Conservation (phyloP, 2,113 vertebrate species). For the Phylloscopus trochiloides region DNA sequence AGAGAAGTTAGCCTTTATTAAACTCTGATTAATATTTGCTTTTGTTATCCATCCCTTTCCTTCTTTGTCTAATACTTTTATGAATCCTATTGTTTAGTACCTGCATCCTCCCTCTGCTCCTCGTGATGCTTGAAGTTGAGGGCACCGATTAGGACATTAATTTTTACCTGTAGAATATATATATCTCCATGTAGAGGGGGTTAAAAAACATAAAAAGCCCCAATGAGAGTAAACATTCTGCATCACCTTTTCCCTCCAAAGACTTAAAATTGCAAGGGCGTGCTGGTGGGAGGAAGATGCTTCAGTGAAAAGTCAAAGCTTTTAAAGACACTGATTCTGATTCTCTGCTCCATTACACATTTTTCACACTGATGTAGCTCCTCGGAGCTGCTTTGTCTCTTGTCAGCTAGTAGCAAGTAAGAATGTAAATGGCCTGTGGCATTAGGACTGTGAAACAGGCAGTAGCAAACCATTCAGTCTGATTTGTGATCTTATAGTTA, state of each 20-base stretch:
- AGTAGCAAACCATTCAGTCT: neutral
- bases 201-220: neutral
- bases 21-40: neutral
- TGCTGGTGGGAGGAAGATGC: neutral
- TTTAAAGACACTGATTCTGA: neutral
- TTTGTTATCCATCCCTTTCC: neutral
- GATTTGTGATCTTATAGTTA: neutral
- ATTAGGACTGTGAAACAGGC: neutral
- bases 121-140: neutral
- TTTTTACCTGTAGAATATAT: neutral
- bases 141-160: neutral
- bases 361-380: neutral
- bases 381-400: neutral
- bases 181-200: accelerated
- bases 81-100: neutral
- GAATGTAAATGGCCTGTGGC: neutral
- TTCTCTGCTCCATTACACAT: neutral
- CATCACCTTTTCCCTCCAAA: neutral
- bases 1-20: neutral
- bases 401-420: neutral
- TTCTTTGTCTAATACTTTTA: neutral
- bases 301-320: neutral
- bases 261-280: neutral
- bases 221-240: neutral
- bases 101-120: neutral